Base-by-base conservation (phyloP, 2,888 invertebrate species). In the Conops quadrifasciatus region DNA sequence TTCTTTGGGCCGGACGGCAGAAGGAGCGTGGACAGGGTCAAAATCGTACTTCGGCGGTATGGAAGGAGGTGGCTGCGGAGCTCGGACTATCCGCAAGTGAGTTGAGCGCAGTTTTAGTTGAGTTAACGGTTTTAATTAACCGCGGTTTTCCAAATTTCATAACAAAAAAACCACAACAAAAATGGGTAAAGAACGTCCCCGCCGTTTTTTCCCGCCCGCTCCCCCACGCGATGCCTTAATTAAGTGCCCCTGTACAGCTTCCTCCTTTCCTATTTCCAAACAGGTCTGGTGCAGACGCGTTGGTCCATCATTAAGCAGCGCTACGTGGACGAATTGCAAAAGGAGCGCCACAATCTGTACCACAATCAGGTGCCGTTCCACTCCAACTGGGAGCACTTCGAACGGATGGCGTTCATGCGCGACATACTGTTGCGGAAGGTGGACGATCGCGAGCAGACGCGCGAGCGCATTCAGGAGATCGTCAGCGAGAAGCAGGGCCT, bases 261-360 rank as follows among this genome's bases (percentile, higher is more conserved):
- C 24, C 56, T 56, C 2, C 56, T 24, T 21, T 24, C 56, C 13
- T 11, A 11, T 58, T 16, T 15, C 26, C 58, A 36, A 36, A 36
- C 36, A 83, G 84, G 82, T 67, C 77, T 83, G 2, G 82, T 83
- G 73, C 83, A 83, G 72, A 83, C 83, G 0, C 83, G 83, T 60
- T 83, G 83, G 83, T 83, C 83, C 43, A 83, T 83, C 64, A 83
- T 83, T 43, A 83, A 83, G 70, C 83, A 83, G 72, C 81, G 83
- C 0, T 83, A 83, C 53, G 83, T 83, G 67, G 83, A 83, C 30
- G 83, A 83, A 71, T 69, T 83, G 73, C 83, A 83, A 66, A 83
- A 83, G 75, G 84, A 83, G 70, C 81, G 84, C 1, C 83, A 83
- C 70, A 77, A 80, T 2, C 79, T 80, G 64, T 81, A 81, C 53